Evolutionary conservation across 2,797 vertebrate species (phyloP).

Genomic region (Euphonia xanthogaster): DNA sequence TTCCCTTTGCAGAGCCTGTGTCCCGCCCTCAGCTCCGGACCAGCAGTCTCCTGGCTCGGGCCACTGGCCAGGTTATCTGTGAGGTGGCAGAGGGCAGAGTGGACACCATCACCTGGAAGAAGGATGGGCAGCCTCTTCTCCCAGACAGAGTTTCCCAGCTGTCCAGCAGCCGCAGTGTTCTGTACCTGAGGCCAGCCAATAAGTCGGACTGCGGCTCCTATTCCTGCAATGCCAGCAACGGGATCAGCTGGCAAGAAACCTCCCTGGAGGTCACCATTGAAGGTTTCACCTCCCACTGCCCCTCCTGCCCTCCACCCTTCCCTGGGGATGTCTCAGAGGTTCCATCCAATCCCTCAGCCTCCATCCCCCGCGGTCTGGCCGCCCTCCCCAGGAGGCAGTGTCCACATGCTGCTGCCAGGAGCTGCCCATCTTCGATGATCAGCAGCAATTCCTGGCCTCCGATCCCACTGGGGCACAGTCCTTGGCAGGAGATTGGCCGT

Average conservation of each 20-base stretch:
- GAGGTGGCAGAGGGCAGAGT: background rate
- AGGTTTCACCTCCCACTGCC: background rate
- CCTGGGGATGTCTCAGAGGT: background rate
- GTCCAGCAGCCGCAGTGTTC: background rate
- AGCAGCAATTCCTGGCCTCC: background rate
- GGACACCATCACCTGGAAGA: conserved; percentile 29
- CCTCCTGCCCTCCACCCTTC: background rate
- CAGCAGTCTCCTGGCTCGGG: background rate
- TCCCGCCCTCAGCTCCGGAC: background rate
- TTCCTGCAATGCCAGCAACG: conserved; percentile 41
- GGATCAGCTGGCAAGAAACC: conserved; percentile 27
- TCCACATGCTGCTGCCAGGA: background rate
- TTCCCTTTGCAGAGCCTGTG: background rate
- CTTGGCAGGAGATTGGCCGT: background rate
- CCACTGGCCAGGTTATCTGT: background rate
- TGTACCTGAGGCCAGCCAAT: background rate
- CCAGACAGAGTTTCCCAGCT: rapidly evolving
- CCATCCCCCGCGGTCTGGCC: rapidly evolving
- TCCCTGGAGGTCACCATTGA: background rate
- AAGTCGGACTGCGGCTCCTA: conserved; percentile 17
- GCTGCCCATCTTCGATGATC: rapidly evolving
- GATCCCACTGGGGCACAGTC: background rate
- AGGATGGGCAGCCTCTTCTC: background rate
- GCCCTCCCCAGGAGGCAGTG: rapidly evolving
- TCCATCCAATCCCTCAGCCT: background rate